Conservation (phyloP, 2,113 vertebrate genomes). For the Puffinus mauretanicus region DNA sequence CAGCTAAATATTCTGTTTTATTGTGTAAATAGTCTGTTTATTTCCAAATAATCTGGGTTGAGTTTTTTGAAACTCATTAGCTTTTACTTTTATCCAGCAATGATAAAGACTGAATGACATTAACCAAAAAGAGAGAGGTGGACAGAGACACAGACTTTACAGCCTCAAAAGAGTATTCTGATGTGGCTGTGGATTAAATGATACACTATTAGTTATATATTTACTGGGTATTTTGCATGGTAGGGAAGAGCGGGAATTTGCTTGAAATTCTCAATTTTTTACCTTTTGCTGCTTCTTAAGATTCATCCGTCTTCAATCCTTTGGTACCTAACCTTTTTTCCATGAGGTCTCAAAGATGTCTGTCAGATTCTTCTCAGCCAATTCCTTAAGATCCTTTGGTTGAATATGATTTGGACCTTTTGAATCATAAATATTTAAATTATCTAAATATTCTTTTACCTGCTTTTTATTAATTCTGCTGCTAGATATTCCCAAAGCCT, state of each 20-base stretch:
- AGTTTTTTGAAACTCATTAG: not conserved
- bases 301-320: conserved; percentile 52
- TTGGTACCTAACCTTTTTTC: conserved; percentile 34
- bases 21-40: not conserved
- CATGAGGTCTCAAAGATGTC: conserved; percentile 38
- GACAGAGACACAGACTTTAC: not conserved
- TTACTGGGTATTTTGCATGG: conserved; percentile 39
- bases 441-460: conserved; percentile 73
- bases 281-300: conserved; percentile 25
- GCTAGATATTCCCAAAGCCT: conserved; percentile 70
- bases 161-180: conserved; percentile 9
- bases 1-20: not conserved
- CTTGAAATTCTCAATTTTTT: not conserved
- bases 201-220: conserved; percentile 51
- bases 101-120: not conserved
- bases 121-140: not conserved
- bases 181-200: not conserved
- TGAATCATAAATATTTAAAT: conserved; percentile 80
- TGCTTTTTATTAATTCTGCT: conserved; percentile 74
- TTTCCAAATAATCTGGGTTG: not conserved
- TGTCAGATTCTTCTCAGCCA: conserved; percentile 22
- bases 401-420: conserved; percentile 50
- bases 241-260: conserved; percentile 41
- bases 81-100: not conserved
- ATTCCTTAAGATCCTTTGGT: conserved; percentile 48